Evolutionary conservation across 2,113 vertebrate species (phyloP), one percentile per base, ranked within the genome.

Genomic region (Scopus umbretta): DNA sequence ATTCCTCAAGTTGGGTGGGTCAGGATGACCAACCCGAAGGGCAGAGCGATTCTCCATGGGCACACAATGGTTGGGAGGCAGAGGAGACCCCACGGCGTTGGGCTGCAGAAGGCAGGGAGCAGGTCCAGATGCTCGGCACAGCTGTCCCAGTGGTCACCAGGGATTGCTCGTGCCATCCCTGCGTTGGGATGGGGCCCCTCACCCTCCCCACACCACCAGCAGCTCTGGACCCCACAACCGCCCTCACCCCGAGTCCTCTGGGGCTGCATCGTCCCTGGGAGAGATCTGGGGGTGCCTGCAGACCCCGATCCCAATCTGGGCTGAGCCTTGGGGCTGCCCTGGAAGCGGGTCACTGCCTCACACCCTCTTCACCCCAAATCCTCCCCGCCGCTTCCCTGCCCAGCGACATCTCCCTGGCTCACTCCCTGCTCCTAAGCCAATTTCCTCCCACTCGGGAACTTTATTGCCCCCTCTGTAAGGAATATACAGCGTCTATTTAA

Each of bases 401-500:
- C 70, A 50, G 21, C 65, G 88, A 80, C 40, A 61, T 82, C 74
- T 91, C 73, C 81, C 81, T 72, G 23, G 34, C 27, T 96, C 58
- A 15, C 34, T 93, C 90, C 40, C 50, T 68, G 73, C 87, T 90
- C 78, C 23, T 26, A 65, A 86, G 86, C 93, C 90, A 78, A 88
- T 96, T 93, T 92, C 88, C 91, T 95, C 71, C 88, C 75, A 74
- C 92, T 96, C 40, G 15, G 95, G 95, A 86, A 93, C 73, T 96
- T 97, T 97, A 95, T 71, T 93, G 86, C 80, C 75, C 72, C 61
- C 94, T 95, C 81, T 88, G 86, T 91, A 94, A 95, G 94, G 92
- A 93, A 96, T 89, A 96, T 95, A 97, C 87, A 94, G 92, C 49
- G 0, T 76, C 93, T 92, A 92, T 88, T 96, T 97, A 97, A 96